A percentile compares a stretch with the other conserved stretches of the same genome.
These are phyloP conservation scores for Anoplophora glabripennis DNA, from an alignment of 1,140 invertebrate species.

Conservation along the genomic window DNA sequence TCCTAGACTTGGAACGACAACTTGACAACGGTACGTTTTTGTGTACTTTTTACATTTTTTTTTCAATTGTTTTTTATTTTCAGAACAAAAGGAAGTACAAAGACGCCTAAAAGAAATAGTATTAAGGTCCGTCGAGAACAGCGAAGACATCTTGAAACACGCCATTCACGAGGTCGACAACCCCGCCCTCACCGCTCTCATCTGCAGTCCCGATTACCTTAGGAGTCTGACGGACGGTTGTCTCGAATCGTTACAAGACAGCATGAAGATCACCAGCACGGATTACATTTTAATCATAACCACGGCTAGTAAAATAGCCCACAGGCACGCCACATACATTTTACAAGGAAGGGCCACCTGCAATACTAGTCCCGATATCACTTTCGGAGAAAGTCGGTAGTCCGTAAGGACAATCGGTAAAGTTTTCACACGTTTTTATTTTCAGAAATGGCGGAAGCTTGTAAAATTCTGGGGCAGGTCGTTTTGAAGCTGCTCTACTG, in stretches of 20 bases:
- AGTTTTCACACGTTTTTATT: constrained; percentile 13
- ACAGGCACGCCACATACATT: constrained; percentile 61
- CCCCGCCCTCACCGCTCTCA: constrained; percentile 65
- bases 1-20: constrained; percentile 27
- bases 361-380: constrained; percentile 70
- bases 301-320: constrained; percentile 40
- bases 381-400: constrained; percentile 68
- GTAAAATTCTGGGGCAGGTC: constrained; percentile 57
- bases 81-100: constrained; percentile 36
- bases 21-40: constrained; percentile 3
- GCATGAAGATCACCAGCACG: constrained; percentile 12
- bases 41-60: background rate
- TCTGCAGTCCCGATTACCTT: constrained; percentile 68
- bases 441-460: constrained; percentile 60
- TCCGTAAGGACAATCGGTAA: background rate
- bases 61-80: constrained; percentile 10
- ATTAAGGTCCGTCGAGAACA: constrained; percentile 52
- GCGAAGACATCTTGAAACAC: constrained; percentile 59
- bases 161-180: constrained; percentile 67
- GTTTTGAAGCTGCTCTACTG: constrained; percentile 51
- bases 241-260: constrained; percentile 45
- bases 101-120: constrained; percentile 37
- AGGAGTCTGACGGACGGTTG: constrained; percentile 48
- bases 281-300: constrained; percentile 31
- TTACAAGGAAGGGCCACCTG: constrained; percentile 68